phyloP scores from a whole-genome alignment of 2,797 vertebrate genomes.

The Falco novaeseelandiae region DNA sequence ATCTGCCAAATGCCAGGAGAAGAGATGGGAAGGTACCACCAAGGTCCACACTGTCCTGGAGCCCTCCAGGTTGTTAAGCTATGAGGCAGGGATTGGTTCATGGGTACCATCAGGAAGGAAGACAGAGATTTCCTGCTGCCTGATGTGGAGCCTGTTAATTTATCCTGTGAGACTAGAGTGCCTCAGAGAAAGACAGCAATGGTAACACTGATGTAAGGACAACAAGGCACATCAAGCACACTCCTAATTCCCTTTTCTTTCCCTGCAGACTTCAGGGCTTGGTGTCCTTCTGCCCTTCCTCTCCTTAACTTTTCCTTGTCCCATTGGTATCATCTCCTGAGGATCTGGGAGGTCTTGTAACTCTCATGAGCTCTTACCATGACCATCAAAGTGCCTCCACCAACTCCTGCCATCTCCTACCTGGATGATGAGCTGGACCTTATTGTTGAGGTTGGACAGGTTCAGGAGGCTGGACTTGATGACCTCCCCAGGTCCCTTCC shows the following conservation, averaged over 20 bases:
- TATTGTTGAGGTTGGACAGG: neutral
- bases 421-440: neutral
- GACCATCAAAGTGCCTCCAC: neutral
- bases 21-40: neutral
- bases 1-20: neutral
- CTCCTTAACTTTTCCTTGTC: neutral
- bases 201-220: neutral
- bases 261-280: neutral
- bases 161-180: neutral
- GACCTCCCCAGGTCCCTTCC: neutral
- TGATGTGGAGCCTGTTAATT: neutral
- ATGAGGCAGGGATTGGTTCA: neutral
- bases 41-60: neutral
- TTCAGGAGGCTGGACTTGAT: neutral
- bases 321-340: neutral
- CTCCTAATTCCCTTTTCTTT: neutral
- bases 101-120: neutral
- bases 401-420: neutral
- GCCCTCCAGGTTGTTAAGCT: neutral
- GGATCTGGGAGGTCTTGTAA: neutral
- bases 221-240: neutral
- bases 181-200: neutral
- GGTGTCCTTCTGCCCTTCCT: neutral
- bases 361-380: neutral
- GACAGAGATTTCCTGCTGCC: neutral